phyloP scores from a whole-genome alignment of 2,888 invertebrate species.

The Leptopilina myrica region DNA sequence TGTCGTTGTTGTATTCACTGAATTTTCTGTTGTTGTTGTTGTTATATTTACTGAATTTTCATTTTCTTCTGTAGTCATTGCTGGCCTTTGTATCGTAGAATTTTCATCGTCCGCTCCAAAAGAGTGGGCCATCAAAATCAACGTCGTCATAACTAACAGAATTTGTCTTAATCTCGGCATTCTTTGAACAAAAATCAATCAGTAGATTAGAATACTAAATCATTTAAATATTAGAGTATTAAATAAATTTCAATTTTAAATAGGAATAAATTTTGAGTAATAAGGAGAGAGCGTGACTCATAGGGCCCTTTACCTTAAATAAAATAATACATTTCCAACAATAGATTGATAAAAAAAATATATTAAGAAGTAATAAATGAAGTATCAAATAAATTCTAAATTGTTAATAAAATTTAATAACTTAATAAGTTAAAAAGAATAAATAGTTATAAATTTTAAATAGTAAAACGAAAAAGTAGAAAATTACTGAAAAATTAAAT shows the following conservation, averaged over 20 bases:
- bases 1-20: neutral
- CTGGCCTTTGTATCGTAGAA: constrained; percentile 31
- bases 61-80: constrained; percentile 43
- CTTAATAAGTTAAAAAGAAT: no score
- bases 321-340: no score
- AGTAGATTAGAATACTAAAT: neutral
- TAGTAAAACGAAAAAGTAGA: neutral
- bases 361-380: no score
- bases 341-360: no score
- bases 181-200: constrained; percentile 59
- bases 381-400: no score
- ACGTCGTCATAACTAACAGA: constrained; percentile 60
- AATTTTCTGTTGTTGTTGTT: constrained; percentile 38
- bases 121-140: constrained; percentile 51
- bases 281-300: no score
- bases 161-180: constrained; percentile 65
- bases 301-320: no score
- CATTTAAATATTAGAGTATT: no score
- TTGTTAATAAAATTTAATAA: no score
- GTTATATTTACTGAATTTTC: constrained; percentile 38
- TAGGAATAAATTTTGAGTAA: neutral
- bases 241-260: neutral
- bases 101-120: constrained; percentile 5
- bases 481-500: no score
- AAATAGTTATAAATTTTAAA: no score